phyloP scores from a whole-genome alignment of 2,888 invertebrate genomes.

The Coenonympha arcania region DNA sequence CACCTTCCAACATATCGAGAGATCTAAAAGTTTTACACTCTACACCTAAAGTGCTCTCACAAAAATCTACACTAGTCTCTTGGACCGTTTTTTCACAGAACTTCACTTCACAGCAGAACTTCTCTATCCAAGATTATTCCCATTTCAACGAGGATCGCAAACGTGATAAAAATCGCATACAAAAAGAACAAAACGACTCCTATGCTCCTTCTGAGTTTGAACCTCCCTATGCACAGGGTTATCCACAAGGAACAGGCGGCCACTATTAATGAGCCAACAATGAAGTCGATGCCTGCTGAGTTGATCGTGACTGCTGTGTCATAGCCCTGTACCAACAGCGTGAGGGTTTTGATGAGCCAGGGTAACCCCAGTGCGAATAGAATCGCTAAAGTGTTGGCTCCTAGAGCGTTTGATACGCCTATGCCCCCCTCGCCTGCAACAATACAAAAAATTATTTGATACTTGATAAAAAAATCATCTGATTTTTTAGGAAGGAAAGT shows the following conservation, averaged over 20 bases:
- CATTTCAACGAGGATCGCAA: conserved; percentile 86
- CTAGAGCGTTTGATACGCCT: conserved; percentile 89
- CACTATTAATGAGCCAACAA: conserved; percentile 82
- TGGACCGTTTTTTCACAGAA: neutral
- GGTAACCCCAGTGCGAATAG: conserved; percentile 87
- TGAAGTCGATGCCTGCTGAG: conserved; percentile 87
- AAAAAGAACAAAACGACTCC: conserved; percentile 78
- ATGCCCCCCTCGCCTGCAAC: conserved; percentile 85
- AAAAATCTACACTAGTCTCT: no score
- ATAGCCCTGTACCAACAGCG: conserved; percentile 62
- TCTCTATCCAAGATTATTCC: conserved; percentile 72
- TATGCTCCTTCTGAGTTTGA: conserved; percentile 78
- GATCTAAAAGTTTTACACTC: no score
- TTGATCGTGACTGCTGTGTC: conserved; percentile 77
- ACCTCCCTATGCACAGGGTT: conserved; percentile 79
- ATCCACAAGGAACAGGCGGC: conserved; percentile 82
- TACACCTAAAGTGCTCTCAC: no score
- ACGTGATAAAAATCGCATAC: conserved; percentile 80
- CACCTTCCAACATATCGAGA: no score
- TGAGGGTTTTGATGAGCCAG: conserved; percentile 84
- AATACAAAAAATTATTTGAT: conserved; percentile 19
- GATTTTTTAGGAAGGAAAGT: no score
- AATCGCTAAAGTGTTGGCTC: conserved; percentile 89
- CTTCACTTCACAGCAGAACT: neutral
- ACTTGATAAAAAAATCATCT: no score